A percentile compares a stretch with the other conserved stretches of the same genome.
Evolutionary conservation across 53 echinoderm and acorn worm species (phyloP).

Genomic region (Patiria pectinifera): DNA sequence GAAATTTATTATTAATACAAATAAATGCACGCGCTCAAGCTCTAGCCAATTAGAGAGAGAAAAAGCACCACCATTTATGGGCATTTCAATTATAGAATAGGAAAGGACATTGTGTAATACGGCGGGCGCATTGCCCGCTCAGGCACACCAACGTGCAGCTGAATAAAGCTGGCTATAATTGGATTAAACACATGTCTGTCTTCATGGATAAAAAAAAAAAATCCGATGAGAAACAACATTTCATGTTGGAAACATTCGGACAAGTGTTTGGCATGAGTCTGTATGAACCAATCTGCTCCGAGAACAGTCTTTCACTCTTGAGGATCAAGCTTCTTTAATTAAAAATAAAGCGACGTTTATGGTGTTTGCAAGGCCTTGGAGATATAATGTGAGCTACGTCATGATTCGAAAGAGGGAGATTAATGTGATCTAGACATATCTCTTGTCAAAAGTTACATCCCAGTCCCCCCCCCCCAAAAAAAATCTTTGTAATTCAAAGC

Average conservation of each 20-base stretch:
- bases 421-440: too few species aligned
- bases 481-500: too few species aligned
- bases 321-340: too few species aligned
- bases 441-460: too few species aligned
- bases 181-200: background rate
- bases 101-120: background rate
- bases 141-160: background rate
- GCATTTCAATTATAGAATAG: background rate
- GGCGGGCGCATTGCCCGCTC: background rate
- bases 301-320: too few species aligned
- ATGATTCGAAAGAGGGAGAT: too few species aligned
- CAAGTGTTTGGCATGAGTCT: background rate
- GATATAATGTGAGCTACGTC: too few species aligned
- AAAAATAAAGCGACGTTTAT: too few species aligned
- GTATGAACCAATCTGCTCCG: too few species aligned
- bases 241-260: background rate
- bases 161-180: background rate
- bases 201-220: background rate
- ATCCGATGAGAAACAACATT: background rate
- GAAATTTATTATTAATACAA: too few species aligned
- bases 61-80: background rate
- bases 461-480: too few species aligned
- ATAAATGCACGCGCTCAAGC: background rate
- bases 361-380: too few species aligned
- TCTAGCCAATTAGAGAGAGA: background rate